Base-by-base conservation (phyloP, 2,797 vertebrate species). In the Sandelia bainsii region DNA sequence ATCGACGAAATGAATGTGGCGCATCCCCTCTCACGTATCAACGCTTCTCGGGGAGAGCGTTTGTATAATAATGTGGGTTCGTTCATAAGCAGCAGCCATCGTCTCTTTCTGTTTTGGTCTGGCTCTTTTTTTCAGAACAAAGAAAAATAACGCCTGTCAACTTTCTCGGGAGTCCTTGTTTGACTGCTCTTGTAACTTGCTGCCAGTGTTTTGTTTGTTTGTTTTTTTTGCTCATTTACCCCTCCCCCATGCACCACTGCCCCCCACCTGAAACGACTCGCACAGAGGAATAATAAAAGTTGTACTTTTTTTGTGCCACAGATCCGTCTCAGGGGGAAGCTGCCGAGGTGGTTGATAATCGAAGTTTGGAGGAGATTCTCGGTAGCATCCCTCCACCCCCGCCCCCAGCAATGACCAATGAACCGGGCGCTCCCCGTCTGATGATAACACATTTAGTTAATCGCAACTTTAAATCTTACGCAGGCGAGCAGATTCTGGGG, bases 361-460 rank as follows among this genome's bases (percentile, higher is more conserved):
- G 95, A 91, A 97, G 95, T 96, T 95, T 99, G 95, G 97, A 99
- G 93, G 97, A 99, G 94, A 99, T 99, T 96, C 94, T 99, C 92
- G 93, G 90, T 86, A 96, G 96, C 95, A 98, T 99, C 93, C 92
- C 96, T 94, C 96, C 97, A 94, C 97, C 98, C 91, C 98, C 97
- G 79, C 97, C 96, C 94, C 97, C 97, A 88, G 95, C 97, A 84
- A 98, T 99, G 98, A 95, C 97, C 95, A 98, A 96, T 92, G 97
- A 99, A 95, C 94, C 97, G 63, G 98, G 98, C 84, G 97, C 97
- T 93, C 97, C 98, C 91, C 97, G 98, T 76, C 95, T 99, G 72
- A 99, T 99, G 98, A 99, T 99, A 91, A 97, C 97, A 46, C 98
- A 99, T 87, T 98, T 99, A 92, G 95, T 99, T 81, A 99, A 98